Evolutionary conservation across 2,888 invertebrate genomes (phyloP).

Genomic region (Terebella lapidaria): DNA sequence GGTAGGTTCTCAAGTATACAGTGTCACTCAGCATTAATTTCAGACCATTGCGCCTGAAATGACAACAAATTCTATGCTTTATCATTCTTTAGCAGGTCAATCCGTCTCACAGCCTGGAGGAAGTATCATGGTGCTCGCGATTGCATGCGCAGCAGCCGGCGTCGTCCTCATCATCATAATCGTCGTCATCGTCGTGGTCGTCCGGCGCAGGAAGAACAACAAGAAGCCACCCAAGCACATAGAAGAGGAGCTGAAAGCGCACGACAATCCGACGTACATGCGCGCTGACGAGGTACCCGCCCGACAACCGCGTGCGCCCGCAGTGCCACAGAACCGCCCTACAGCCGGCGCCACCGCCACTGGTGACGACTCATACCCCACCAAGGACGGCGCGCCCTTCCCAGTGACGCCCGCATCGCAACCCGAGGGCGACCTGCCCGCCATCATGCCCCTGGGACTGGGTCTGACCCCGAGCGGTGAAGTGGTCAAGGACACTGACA

Average conservation of each 20-base stretch:
- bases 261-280: constrained; percentile 3
- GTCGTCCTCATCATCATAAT: neutral
- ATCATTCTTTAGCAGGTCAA: no score
- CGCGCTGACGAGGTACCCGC: neutral
- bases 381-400: neutral
- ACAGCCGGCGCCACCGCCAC: neutral
- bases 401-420: neutral
- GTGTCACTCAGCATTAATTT: no score
- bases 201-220: neutral
- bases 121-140: no score
- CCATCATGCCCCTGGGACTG: neutral
- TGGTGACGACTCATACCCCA: neutral
- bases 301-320: neutral
- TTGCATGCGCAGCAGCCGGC: no score
- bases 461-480: neutral
- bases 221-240: neutral
- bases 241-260: neutral
- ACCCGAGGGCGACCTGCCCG: neutral
- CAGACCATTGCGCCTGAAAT: no score
- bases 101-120: no score
- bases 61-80: no score
- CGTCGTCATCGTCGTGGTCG: neutral
- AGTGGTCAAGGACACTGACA: neutral
- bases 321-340: neutral
- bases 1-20: no score